Evolutionary conservation across 2,797 vertebrate species (phyloP), one percentile per base, ranked within the genome.

Genomic region (Rhadinocentrus ornatus): DNA sequence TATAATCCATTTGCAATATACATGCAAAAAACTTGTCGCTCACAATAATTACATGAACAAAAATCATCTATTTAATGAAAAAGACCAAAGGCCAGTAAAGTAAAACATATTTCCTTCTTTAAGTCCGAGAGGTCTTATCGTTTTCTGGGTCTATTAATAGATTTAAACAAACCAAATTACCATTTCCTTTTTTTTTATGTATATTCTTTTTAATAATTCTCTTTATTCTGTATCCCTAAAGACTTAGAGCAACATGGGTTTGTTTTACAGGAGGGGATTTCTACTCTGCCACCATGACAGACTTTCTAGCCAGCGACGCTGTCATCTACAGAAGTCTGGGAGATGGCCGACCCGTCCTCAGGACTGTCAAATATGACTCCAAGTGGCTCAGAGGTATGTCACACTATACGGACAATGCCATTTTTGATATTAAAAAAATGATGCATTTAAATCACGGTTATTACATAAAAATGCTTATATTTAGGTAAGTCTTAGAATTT

Each of bases 291-390:
- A 99, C 97, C 39, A 96, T 98, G 92, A 97, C 97, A 1, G 97
- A 99, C 92, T 99, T 98, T 91, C 91, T 97, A 90, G 97, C 97
- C 60, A 99, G 97, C 2, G 97, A 99, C 57, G 96, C 97, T 0
- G 96, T 99, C 77, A 97, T 99, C 91, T 99, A 99, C 92, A 93
- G 97, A 67, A 99, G 97, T 83, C 95, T 99, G 82, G 93, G 93
- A 2, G 97, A 97, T 27, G 96, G 94, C 13, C 96, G 96, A 18
- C 91, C 93, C 0, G 97, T 97, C 54, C 94, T 99, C 62, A 92
- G 97, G 71, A 98, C 97, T 20, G 96, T 99, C 90, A 99, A 98
- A 92, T 99, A 99, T 31, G 97, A 99, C 92, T 99, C 97, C 92
- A 99, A 99, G 82, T 99, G 97, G 97, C 96, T 98, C 82, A 93